Evolutionary conservation across 2,797 vertebrate genomes (phyloP).

Genomic region (Karalla daura): DNA sequence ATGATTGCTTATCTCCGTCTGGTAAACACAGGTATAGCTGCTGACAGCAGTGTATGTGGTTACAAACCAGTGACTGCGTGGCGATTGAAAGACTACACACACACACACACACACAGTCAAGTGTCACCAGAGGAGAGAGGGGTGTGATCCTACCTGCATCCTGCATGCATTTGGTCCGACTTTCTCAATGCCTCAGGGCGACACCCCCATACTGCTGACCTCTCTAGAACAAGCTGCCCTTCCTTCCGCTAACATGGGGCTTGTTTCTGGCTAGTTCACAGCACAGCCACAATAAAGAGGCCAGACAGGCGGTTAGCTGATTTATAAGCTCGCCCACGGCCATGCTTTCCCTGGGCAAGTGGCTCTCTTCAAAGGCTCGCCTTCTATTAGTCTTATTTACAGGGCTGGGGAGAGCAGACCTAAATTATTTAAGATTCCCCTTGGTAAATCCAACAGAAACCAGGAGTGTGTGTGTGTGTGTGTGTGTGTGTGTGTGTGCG

Average conservation of each 20-base stretch:
- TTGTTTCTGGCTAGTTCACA: conserved; percentile 41
- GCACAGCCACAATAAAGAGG: conserved; percentile 48
- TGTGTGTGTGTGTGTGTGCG: conserved; percentile 11
- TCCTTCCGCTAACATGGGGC: conserved; percentile 53
- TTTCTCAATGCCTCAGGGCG: conserved; percentile 33
- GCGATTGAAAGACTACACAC: neutral
- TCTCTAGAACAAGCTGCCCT: conserved; percentile 51
- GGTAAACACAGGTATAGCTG: conserved; percentile 60
- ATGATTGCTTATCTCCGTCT: conserved; percentile 65
- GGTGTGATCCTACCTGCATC: conserved; percentile 27
- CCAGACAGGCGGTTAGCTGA: conserved; percentile 65
- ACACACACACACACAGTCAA: conserved; percentile 15
- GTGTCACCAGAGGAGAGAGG: conserved; percentile 7
- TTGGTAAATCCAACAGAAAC: conserved; percentile 67
- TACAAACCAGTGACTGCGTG: conserved; percentile 23
- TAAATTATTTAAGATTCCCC: conserved; percentile 74
- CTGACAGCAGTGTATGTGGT: conserved; percentile 47
- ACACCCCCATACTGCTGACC: conserved; percentile 50
- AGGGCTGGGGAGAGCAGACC: conserved; percentile 59
- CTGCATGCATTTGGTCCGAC: conserved; percentile 35
- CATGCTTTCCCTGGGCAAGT: conserved; percentile 70
- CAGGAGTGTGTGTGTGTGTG: conserved; percentile 19
- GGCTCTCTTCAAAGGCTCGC: conserved; percentile 65
- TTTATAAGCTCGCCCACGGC: conserved; percentile 67
- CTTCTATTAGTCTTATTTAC: conserved; percentile 80